These are phyloP conservation scores for Calidris pugnax DNA, from an alignment of 2,113 vertebrate genomes.

Conservation along the genomic window DNA sequence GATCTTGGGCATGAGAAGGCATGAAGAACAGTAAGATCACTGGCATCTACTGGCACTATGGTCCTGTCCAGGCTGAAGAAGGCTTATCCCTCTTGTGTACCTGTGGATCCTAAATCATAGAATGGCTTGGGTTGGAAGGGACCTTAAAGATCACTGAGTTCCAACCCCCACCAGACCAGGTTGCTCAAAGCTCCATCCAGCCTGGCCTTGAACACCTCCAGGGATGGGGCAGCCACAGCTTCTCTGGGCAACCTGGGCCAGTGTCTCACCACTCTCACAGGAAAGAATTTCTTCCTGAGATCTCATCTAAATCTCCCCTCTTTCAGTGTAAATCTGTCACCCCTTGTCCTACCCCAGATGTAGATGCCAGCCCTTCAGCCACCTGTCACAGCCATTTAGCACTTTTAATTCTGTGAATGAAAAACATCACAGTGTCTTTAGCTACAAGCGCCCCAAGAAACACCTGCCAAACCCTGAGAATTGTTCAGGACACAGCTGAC, in stretches of 20 bases:
- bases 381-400: neutral
- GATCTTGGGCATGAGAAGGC: neutral
- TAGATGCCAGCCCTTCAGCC: neutral
- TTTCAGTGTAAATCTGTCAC: no score
- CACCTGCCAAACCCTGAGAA: neutral
- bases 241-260: no score
- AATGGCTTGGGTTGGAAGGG: no score
- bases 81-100: neutral
- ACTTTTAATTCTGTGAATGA: neutral
- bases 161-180: no score
- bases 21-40: neutral
- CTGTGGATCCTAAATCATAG: neutral
- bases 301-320: no score
- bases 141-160: no score
- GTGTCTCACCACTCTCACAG: no score
- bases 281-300: no score
- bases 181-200: no score
- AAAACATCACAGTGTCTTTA: neutral
- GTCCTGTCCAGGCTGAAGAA: neutral
- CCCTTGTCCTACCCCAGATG: neutral
- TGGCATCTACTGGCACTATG: neutral
- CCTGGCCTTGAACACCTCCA: no score
- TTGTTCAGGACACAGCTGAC: rapidly evolving
- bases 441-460: neutral
- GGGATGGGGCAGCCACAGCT: no score